Base-by-base conservation (phyloP, 2,888 invertebrate species). In the Epicampocera succincta region DNA sequence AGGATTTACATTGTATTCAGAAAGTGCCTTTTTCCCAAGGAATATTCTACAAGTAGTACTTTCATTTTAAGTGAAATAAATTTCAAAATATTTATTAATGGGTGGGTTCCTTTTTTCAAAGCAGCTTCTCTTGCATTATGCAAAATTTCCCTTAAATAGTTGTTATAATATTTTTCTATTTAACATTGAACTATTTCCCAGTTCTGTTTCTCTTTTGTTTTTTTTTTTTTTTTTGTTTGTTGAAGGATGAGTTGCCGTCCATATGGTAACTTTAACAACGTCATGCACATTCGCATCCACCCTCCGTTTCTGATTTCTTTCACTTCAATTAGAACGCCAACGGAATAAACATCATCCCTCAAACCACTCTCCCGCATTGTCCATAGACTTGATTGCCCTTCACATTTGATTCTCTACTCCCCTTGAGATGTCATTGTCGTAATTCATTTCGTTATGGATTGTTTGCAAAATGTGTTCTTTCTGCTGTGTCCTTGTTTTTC, bases 221-320 rank as follows among this genome's bases (percentile, higher is more conserved):
- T 3, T 29, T 25, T 33, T 46, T 12, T n/a, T 58, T 33, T 12
- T 21, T 46, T 19, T 15, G 15, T 33, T 40, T 38, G 40, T n/a
- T 54, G 21, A 29, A 44, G 8, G 3, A 17, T 75, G 78, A 42
- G 78, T 75, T 75, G 61, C 66, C 42, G 65, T 60, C 60, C 82
- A 82, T 82, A 82, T 82, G 82, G 65, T 79, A 50, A 54, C 75
- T 78, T 48, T 44, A 29, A 12, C 38, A 29, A 12, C 38, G 12
- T 21, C 29, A 29, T 50, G 33, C 12, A 75, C 42, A 50, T 75
- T 11, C 52, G 19, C 38, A 33, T 66, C n/a, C 40, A n/a, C 11
- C 11, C 15, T 54, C 17, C 50, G 3, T 17, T 6, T 21, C n/a
- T 33, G 12, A n/a, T 19, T 44, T 8, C 13, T 63, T 58, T 58